Conservation (phyloP, 1,140 invertebrate species). For the Nasonia longicornis region DNA sequence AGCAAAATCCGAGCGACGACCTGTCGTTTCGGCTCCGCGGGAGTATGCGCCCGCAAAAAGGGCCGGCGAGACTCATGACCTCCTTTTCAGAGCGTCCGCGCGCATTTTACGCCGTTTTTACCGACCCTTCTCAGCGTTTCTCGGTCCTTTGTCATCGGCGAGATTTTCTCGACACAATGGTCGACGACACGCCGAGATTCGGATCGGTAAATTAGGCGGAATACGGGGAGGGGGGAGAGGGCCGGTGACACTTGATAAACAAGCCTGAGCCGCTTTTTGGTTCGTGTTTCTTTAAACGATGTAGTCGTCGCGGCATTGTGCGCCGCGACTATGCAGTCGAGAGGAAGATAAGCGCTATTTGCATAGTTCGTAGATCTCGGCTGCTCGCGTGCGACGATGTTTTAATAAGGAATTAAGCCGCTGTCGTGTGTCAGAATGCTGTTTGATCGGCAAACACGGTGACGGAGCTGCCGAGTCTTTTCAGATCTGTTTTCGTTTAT, state of each 20-base stretch:
- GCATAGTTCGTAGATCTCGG: too few relatives aligned
- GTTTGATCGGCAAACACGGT: too few relatives aligned
- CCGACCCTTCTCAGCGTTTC: slow-evolving; percentile 1
- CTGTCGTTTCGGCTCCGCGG: background rate
- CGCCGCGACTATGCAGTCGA: background rate
- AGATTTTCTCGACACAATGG: slow-evolving; percentile 21
- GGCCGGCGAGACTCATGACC: background rate
- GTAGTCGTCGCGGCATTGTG: background rate
- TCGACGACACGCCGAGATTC: background rate
- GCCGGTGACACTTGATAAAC: slow-evolving; percentile 10
- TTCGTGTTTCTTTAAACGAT: too few relatives aligned
- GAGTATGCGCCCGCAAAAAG: background rate
- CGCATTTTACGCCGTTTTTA: slow-evolving; percentile 9
- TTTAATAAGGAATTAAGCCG: too few relatives aligned
- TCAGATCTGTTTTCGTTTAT: too few relatives aligned
- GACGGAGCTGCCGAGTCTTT: too few relatives aligned
- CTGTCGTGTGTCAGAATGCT: too few relatives aligned
- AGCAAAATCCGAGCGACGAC: background rate
- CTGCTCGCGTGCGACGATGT: too few relatives aligned
- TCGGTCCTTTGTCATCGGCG: slow-evolving; percentile 7
- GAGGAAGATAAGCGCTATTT: too few relatives aligned
- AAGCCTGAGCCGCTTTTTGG: background rate
- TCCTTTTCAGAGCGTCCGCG: slow-evolving; percentile 13
- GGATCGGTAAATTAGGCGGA: slow-evolving; percentile 5
- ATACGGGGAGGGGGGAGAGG: background rate